Evolutionary conservation across 1,140 invertebrate species (phyloP), one percentile per base, ranked within the genome.

Genomic region (Caenorhabditis latens): DNA sequence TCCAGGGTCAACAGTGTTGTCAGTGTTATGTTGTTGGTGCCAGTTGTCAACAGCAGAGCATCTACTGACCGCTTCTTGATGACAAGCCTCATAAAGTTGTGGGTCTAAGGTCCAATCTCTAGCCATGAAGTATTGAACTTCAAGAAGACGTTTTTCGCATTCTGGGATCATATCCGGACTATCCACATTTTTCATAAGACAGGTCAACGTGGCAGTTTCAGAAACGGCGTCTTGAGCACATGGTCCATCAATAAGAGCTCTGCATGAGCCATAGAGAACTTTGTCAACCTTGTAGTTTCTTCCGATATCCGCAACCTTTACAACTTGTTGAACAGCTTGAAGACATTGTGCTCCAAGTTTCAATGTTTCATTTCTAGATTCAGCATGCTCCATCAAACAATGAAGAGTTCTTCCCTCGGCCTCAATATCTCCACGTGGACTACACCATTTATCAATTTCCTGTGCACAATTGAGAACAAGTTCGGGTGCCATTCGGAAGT

Each of bases 71-170:
- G 97, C 97, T 94, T 99, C 97, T 71, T 95, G 94, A 90, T 95
- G 95, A 92, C 98, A 99, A 14, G 95, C 95, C 91, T 94, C 95
- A 91, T 97, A 99, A 19, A 99, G 93, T 87, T 96, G 95, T 0
- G 96, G 95, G 94, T 99, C 97, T 63, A 99, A 93, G 91, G 94
- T 94, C 91, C 87, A 99, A 94, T 99, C 96, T 90, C 98, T 95
- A 0, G 96, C 95, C 79, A 99, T 95, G 93, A 99, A 99, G 93
- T 98, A 99, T 91, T 99, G 97, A 91, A 99, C 97, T 94, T 99
- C 96, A 24, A 98, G 94, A 46, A 99, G 93, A 40, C 96, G 95
- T 83, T 96, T 95, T 94, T 98, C 96, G 94, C 98, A 99, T 21
- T 95, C 95, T 84, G 95, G 95, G 2, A 95, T 95, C 97, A 99